These are phyloP conservation scores for Agrypnus murinus DNA, from an alignment of 2,888 invertebrate species.

Conservation along the genomic window DNA sequence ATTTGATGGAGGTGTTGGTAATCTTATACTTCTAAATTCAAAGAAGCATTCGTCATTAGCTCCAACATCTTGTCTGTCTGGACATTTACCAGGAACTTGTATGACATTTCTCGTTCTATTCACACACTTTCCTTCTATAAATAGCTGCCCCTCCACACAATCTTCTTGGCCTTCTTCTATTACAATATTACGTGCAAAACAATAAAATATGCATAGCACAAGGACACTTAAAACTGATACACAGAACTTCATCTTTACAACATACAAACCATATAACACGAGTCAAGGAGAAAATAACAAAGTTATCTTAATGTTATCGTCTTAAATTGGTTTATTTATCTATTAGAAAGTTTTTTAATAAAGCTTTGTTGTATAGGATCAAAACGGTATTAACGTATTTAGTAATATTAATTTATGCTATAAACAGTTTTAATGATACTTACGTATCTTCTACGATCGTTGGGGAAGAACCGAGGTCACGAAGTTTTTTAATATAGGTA, in stretches of 20 bases:
- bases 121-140: neutral
- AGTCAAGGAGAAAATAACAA: slow-evolving; percentile 21
- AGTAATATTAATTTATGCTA: no score
- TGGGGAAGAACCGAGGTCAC: no score
- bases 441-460: no score
- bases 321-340: slow-evolving; percentile 34
- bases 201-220: neutral
- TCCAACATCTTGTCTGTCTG: slow-evolving; percentile 36
- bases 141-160: no score
- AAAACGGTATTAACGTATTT: no score
- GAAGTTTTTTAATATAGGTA: no score
- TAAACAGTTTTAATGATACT: no score
- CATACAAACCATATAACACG: slow-evolving; percentile 12
- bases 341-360: no score
- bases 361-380: no score
- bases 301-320: slow-evolving; percentile 27
- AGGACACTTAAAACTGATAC: neutral
- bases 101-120: slow-evolving; percentile 21
- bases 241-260: slow-evolving; percentile 18
- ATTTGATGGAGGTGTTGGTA: no score
- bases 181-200: neutral
- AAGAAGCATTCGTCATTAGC: slow-evolving; percentile 38
- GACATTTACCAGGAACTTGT: slow-evolving; percentile 41
- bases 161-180: no score
- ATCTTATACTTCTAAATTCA: no score